A percentile compares a stretch with the other conserved stretches of the same genome.
These are phyloP conservation scores for Cepaea hortensis DNA, from an alignment of 2,888 invertebrate species.

Conservation along the genomic window DNA sequence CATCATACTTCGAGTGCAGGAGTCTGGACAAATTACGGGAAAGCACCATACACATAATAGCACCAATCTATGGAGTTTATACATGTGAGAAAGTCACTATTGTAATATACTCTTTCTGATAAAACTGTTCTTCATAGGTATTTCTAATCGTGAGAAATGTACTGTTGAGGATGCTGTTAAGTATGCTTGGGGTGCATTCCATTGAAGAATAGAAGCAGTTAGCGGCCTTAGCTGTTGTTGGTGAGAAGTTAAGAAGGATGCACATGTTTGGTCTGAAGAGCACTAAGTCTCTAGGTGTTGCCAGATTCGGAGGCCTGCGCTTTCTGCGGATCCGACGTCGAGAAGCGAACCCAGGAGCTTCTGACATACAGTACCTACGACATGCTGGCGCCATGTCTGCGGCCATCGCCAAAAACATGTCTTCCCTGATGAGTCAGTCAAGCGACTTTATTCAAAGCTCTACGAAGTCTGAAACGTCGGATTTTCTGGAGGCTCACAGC, in stretches of 20 bases:
- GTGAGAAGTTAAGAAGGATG: not conserved
- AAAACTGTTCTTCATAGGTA: too few relatives aligned
- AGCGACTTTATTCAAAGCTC: conserved; percentile 28
- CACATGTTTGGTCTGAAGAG: conserved; percentile 33
- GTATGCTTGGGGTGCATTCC: too few relatives aligned
- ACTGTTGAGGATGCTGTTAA: too few relatives aligned
- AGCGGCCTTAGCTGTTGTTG: too few relatives aligned
- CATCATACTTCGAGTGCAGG: too few relatives aligned
- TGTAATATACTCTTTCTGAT: too few relatives aligned
- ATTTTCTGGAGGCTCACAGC: conserved; percentile 36
- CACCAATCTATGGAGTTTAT: too few relatives aligned
- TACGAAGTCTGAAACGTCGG: not conserved
- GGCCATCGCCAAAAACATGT: conserved; percentile 43
- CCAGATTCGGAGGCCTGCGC: conserved; percentile 13
- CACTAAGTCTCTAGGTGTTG: not conserved
- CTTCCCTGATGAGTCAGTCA: conserved; percentile 21
- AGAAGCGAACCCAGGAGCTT: not conserved
- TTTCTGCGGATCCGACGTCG: not conserved
- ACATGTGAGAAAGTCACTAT: too few relatives aligned
- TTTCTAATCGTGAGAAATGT: too few relatives aligned
- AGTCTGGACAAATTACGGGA: too few relatives aligned
- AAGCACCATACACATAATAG: too few relatives aligned
- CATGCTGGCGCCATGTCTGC: conserved; percentile 44
- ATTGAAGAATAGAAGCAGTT: too few relatives aligned
- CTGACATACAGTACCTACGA: conserved; percentile 11